These are phyloP conservation scores for Epirrhoe alternata DNA, from an alignment of 2,888 invertebrate species.

Conservation along the genomic window DNA sequence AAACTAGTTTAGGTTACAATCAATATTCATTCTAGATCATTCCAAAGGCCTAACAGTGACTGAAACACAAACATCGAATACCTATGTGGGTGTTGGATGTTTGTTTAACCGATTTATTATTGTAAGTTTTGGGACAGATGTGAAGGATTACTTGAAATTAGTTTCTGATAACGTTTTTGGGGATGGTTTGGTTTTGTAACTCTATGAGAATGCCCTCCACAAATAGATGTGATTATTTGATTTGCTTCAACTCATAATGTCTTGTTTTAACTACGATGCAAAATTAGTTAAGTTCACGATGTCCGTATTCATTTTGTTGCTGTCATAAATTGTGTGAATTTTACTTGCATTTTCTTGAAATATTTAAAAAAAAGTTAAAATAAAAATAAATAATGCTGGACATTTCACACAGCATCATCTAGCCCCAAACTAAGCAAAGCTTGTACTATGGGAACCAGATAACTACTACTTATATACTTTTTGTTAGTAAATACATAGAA, in stretches of 20 bases:
- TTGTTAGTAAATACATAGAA: too few species aligned
- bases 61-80: not conserved
- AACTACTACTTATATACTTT: too few species aligned
- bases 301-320: too few species aligned
- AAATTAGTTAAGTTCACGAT: not conserved
- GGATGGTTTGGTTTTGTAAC: conserved; percentile 31
- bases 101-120: not conserved
- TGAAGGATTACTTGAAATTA: conserved; percentile 47
- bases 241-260: not conserved
- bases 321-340: too few species aligned
- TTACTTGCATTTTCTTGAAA: too few species aligned
- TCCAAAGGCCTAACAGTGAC: not conserved
- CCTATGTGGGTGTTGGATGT: not conserved
- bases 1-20: not conserved
- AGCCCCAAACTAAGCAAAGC: too few species aligned
- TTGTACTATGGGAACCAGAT: too few species aligned
- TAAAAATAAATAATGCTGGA: too few species aligned
- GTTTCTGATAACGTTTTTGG: conserved; percentile 33
- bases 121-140: conserved; percentile 33
- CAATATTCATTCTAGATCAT: not conserved
- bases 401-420: too few species aligned
- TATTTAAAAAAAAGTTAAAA: too few species aligned
- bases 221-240: conserved; percentile 1
- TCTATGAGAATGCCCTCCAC: conserved; percentile 17
- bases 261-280: not conserved